phyloP scores from a whole-genome alignment of 1,140 invertebrate species.

The Dinoponera quadriceps region DNA sequence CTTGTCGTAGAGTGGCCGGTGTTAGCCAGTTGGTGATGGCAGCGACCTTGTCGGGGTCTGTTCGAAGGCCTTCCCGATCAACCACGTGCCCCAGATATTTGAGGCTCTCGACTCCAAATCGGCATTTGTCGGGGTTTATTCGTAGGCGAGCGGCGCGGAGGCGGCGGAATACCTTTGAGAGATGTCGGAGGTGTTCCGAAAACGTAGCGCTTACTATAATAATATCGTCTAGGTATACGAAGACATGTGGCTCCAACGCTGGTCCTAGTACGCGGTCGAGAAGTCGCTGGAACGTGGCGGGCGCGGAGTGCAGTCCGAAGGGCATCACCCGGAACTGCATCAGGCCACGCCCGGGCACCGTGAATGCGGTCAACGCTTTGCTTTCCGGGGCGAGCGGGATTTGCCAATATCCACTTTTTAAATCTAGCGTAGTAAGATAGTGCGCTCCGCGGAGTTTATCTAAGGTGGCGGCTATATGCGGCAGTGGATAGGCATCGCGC shows the following conservation, averaged over 20 bases:
- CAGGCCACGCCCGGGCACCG: no score
- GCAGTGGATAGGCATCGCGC: no score
- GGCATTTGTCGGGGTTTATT: conserved; percentile 26
- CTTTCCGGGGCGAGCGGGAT: no score
- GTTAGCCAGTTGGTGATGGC: conserved; percentile 71
- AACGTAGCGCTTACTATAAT: conserved; percentile 68
- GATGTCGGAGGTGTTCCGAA: conserved; percentile 63
- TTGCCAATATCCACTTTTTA: no score
- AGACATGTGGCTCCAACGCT: conserved; percentile 68
- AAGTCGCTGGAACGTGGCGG: no score
- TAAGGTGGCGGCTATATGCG: no score
- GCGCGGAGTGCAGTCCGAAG: no score
- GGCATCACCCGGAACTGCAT: no score
- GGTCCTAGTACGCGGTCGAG: no score
- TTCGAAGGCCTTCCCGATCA: conserved; percentile 73
- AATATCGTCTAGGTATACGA: conserved; percentile 75
- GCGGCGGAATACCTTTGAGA: conserved; percentile 34
- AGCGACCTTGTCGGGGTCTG: conserved; percentile 77
- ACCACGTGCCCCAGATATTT: conserved; percentile 76
- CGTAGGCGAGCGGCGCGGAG: conserved; percentile 1
- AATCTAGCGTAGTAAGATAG: no score
- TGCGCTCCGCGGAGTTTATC: no score
- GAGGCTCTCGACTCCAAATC: background rate
- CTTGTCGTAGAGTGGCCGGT: conserved; percentile 59
- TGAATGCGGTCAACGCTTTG: no score